Percentiles rank a stretch among this genome's conserved stretches.
Evolutionary conservation across 2,888 invertebrate species (phyloP).

Genomic region (Drosophila eohydei): DNA sequence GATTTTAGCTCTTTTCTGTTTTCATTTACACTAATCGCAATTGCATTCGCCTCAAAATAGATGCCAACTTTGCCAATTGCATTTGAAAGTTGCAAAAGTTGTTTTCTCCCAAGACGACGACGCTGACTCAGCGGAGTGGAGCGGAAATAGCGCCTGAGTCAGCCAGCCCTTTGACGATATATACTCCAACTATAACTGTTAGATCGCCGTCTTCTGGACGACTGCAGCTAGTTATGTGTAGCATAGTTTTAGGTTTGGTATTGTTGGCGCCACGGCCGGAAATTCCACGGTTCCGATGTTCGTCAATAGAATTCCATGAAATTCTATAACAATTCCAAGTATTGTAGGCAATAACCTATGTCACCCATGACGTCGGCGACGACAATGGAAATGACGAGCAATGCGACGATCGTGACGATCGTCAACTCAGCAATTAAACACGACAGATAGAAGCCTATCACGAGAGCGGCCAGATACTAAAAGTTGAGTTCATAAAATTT

Average conservation of each 20-base stretch:
- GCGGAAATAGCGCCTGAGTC: slow-evolving; percentile 62
- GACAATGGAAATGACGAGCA: slow-evolving; percentile 26
- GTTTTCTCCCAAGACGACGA: neutral
- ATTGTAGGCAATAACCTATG: slow-evolving; percentile 1
- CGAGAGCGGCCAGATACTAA: neutral
- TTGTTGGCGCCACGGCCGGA: slow-evolving; percentile 21
- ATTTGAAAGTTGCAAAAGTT: slow-evolving; percentile 1
- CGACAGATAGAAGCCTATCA: slow-evolving; percentile 17
- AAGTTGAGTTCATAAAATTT: slow-evolving; percentile 2
- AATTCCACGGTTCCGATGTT: slow-evolving; percentile 24
- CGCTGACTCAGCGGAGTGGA: slow-evolving; percentile 34
- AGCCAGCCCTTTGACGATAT: slow-evolving; percentile 23
- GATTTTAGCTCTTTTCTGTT: slow-evolving; percentile 15
- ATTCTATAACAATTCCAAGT: slow-evolving; percentile 50
- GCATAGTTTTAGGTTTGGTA: slow-evolving; percentile 7
- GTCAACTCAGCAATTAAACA: slow-evolving; percentile 31
- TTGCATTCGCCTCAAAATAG: neutral
- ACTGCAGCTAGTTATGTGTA: neutral
- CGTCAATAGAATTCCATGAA: slow-evolving; percentile 50
- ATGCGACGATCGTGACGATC: slow-evolving; percentile 48
- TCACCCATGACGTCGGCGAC: slow-evolving; percentile 31
- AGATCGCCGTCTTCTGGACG: neutral
- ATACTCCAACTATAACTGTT: neutral
- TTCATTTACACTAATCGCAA: slow-evolving; percentile 10
- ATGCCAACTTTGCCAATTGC: slow-evolving; percentile 21